Evolutionary conservation across 2,888 invertebrate species (phyloP).

Genomic region (Eilema depressum): DNA sequence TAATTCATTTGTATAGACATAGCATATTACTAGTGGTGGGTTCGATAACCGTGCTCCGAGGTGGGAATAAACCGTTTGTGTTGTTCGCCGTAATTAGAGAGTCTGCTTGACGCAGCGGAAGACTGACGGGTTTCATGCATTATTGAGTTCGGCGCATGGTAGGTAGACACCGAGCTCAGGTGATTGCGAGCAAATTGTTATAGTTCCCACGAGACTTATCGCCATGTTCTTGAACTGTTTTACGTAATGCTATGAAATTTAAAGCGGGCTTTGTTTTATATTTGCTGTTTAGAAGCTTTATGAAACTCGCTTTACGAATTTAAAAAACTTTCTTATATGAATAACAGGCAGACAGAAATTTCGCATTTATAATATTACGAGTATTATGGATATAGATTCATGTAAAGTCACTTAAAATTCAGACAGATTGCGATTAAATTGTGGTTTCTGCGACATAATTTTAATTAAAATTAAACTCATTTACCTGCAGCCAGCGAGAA

Average conservation of each 20-base stretch:
- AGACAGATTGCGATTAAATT: slow-evolving; percentile 22
- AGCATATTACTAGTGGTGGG: slow-evolving; percentile 62
- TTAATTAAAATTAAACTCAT: slow-evolving; percentile 40
- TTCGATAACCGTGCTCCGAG: slow-evolving; percentile 77
- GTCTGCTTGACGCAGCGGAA: slow-evolving; percentile 65
- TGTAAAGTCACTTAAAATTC: slow-evolving; percentile 14
- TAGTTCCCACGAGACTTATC: slow-evolving; percentile 74
- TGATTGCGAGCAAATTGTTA: slow-evolving; percentile 74
- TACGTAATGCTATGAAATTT: slow-evolving; percentile 55
- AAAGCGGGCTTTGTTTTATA: slow-evolving; percentile 31
- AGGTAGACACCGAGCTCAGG: slow-evolving; percentile 59
- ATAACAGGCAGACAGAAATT: too few relatives aligned
- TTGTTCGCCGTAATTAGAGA: slow-evolving; percentile 73
- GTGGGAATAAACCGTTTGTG: slow-evolving; percentile 75
- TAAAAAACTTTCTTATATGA: too few relatives aligned
- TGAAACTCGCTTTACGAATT: too few relatives aligned
- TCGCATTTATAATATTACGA: too few relatives aligned
- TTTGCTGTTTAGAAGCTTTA: slow-evolving; percentile 24
- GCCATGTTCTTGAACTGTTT: slow-evolving; percentile 55
- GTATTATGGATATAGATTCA: too few relatives aligned
- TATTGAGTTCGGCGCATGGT: slow-evolving; percentile 72
- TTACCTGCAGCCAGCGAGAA: slow-evolving; percentile 33
- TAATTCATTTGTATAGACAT: slow-evolving; percentile 62
- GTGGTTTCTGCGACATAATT: slow-evolving; percentile 25
- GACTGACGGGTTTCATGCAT: slow-evolving; percentile 72